phyloP scores from a whole-genome alignment of 2,797 vertebrate genomes.

The Eremophila alpestris region DNA sequence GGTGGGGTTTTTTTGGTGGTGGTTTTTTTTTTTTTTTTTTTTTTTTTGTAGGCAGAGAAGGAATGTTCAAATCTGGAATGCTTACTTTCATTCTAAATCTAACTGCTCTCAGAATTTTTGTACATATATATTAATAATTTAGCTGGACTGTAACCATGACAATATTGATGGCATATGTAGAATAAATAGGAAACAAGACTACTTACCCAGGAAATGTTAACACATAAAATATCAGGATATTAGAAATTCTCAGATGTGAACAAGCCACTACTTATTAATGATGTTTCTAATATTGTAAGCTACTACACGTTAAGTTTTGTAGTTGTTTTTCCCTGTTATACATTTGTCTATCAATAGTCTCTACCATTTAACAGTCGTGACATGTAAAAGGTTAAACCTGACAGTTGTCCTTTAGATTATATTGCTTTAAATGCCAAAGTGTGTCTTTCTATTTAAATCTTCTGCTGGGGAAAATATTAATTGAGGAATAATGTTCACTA shows the following conservation, averaged over 20 bases:
- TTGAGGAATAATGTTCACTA: not conserved
- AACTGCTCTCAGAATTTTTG: not conserved
- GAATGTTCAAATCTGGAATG: not conserved
- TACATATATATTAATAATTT: not conserved
- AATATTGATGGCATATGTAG: conserved; percentile 12
- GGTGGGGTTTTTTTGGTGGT: not conserved
- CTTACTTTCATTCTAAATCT: not conserved
- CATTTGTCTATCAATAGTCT: not conserved
- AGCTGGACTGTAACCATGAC: conserved; percentile 33
- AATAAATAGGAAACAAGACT: conserved; percentile 2
- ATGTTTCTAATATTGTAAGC: not conserved
- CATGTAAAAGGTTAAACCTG: not conserved
- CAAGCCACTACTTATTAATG: not conserved
- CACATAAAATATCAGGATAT: not conserved
- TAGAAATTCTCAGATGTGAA: not conserved
- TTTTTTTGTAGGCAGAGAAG: not conserved
- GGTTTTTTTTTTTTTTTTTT: not conserved
- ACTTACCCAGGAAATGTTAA: not conserved
- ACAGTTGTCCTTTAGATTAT: conserved; percentile 12
- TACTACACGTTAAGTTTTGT: not conserved
- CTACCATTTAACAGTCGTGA: not conserved
- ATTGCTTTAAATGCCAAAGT: conserved; percentile 25
- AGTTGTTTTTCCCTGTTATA: not conserved
- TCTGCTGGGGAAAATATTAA: not conserved
- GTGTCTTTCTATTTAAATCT: not conserved